Conservation (phyloP, 2,888 invertebrate species). For the Pterostichus niger region DNA sequence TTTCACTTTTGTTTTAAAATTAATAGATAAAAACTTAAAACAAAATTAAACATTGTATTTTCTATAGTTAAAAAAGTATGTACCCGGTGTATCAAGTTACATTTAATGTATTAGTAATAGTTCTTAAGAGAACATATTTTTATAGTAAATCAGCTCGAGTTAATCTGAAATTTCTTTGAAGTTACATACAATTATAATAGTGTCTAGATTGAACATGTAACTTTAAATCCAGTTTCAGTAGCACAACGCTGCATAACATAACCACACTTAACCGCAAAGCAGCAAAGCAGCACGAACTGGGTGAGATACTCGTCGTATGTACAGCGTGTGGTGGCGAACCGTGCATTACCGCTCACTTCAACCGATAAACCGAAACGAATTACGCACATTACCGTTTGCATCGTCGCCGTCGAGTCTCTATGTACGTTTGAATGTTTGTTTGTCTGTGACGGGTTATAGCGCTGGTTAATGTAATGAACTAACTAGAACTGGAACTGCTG, state of each 20-base stretch:
- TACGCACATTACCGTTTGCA: conserved; percentile 45
- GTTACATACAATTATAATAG: too few species aligned
- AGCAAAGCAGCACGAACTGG: background rate
- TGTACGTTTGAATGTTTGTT: background rate
- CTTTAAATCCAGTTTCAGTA: background rate
- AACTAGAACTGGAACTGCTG: background rate
- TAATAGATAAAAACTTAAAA: too few species aligned
- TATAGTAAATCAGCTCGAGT: too few species aligned
- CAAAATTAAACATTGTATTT: too few species aligned
- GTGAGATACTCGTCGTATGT: background rate
- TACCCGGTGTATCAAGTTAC: too few species aligned
- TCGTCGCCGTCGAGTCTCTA: conserved; percentile 15
- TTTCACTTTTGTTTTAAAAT: too few species aligned
- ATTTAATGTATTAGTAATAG: too few species aligned
- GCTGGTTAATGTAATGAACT: background rate
- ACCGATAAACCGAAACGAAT: conserved; percentile 58
- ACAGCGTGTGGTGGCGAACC: conserved; percentile 1
- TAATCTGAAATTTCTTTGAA: too few species aligned
- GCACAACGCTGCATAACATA: background rate
- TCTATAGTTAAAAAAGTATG: too few species aligned
- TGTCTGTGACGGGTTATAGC: background rate
- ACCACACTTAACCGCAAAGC: background rate
- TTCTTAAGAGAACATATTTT: too few species aligned
- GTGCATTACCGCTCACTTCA: conserved; percentile 41
- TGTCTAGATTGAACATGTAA: too few species aligned